phyloP scores from a whole-genome alignment of 2,888 invertebrate species.

The Galerucella nymphaeae region DNA sequence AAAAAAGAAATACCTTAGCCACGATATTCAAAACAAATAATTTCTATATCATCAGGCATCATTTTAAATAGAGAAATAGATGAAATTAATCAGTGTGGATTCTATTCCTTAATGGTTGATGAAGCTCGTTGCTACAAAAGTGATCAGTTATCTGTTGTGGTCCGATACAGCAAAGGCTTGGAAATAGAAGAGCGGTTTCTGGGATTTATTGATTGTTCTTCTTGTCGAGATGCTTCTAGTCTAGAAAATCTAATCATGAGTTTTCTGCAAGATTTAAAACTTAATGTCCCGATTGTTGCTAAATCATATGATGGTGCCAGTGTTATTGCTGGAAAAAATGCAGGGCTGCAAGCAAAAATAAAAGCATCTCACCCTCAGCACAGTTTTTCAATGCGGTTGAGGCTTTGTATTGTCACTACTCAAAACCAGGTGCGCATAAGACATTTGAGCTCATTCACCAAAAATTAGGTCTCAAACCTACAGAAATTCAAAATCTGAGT shows the following conservation, averaged over 20 bases:
- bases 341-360: slow-evolving; percentile 38
- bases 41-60: not conserved
- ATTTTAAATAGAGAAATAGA: slow-evolving; percentile 11
- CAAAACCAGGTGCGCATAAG: slow-evolving; percentile 37
- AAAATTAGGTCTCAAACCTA: slow-evolving; percentile 29
- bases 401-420: slow-evolving; percentile 41
- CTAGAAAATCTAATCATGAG: slow-evolving; percentile 2
- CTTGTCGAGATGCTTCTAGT: slow-evolving; percentile 20
- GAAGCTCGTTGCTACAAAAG: slow-evolving; percentile 35
- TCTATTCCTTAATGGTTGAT: slow-evolving; percentile 32
- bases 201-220: slow-evolving; percentile 26
- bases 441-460: slow-evolving; percentile 31
- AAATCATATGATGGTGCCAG: slow-evolving; percentile 46
- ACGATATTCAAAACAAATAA: slow-evolving; percentile 27
- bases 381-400: slow-evolving; percentile 38
- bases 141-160: slow-evolving; percentile 29
- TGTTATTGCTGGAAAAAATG: slow-evolving; percentile 40
- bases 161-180: slow-evolving; percentile 29
- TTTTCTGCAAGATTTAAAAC: slow-evolving; percentile 4
- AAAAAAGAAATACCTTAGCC: slow-evolving; percentile 27
- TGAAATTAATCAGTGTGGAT: slow-evolving; percentile 17
- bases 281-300: slow-evolving; percentile 28
- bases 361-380: slow-evolving; percentile 27
- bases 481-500: slow-evolving; percentile 37
- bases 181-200: slow-evolving; percentile 32